Percentiles rank a stretch among this genome's conserved stretches.
These are phyloP conservation scores for Lichenostomus cassidix DNA, from an alignment of 2,113 vertebrate species.

Conservation along the genomic window DNA sequence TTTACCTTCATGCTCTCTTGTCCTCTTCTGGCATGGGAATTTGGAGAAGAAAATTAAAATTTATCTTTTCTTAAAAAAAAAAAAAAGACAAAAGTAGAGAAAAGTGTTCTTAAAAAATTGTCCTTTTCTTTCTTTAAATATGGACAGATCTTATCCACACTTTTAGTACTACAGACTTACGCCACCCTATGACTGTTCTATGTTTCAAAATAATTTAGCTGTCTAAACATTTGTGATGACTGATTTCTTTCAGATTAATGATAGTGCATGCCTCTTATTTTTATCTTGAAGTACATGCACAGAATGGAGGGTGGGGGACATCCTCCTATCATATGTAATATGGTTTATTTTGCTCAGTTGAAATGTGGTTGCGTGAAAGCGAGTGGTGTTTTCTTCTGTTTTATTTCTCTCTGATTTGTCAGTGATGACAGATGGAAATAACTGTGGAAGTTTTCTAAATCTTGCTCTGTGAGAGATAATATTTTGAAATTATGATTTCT, in stretches of 20 bases:
- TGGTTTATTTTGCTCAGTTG: neutral
- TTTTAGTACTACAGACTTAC: neutral
- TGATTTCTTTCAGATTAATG: neutral
- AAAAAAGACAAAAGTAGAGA: accelerated
- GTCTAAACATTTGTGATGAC: neutral
- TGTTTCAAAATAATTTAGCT: neutral
- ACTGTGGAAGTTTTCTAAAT: neutral
- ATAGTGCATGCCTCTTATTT: neutral
- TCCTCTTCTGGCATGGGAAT: neutral
- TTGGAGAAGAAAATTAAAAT: neutral
- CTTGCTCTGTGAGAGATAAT: neutral
- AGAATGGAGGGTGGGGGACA: neutral
- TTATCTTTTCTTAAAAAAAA: neutral
- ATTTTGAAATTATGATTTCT: neutral
- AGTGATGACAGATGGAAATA: neutral
- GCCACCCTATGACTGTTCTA: neutral
- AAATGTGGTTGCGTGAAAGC: neutral
- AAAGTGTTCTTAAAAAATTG: neutral
- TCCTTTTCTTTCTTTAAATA: neutral
- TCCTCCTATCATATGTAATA: neutral
- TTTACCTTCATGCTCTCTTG: neutral
- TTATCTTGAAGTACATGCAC: neutral
- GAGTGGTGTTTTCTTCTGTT: neutral
- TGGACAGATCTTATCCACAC: neutral
- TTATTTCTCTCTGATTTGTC: neutral